Conservation (phyloP, 2,113 vertebrate genomes). For the Arvicanthis niloticus region DNA sequence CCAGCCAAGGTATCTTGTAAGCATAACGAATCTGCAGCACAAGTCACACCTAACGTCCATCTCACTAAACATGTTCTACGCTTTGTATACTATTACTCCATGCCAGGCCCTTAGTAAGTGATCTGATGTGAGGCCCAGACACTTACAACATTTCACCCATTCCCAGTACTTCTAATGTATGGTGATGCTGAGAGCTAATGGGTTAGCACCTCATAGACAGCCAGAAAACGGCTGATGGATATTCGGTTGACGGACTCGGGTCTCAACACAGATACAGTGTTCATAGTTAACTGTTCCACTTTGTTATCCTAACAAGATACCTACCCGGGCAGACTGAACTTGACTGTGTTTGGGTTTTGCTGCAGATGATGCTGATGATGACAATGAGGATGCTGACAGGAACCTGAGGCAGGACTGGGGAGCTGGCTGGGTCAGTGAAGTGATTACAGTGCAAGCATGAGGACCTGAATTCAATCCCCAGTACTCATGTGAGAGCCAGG, state of each 20-base stretch:
- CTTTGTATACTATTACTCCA: background rate
- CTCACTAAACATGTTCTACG: background rate
- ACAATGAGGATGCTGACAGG: background rate
- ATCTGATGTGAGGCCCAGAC: background rate
- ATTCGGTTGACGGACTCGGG: background rate
- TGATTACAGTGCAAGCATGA: fast-evolving
- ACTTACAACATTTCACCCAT: background rate
- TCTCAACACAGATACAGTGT: background rate
- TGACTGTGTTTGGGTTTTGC: background rate
- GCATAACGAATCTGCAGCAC: background rate
- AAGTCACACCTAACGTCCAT: background rate
- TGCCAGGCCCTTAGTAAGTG: background rate
- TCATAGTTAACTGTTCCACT: background rate
- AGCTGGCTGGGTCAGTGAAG: background rate
- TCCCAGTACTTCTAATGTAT: background rate
- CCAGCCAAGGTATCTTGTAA: background rate
- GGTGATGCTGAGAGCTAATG: background rate
- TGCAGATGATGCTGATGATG: background rate
- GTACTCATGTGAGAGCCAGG: background rate
- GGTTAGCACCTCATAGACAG: too few relatives aligned
- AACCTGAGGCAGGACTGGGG: background rate
- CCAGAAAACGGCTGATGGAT: background rate
- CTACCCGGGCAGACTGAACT: background rate
- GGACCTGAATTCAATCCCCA: background rate
- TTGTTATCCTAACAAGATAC: background rate